Percentiles rank a stretch among this genome's conserved stretches.
phyloP scores from a whole-genome alignment of 2,797 vertebrate genomes.

The Phrynocephalus forsythii region DNA sequence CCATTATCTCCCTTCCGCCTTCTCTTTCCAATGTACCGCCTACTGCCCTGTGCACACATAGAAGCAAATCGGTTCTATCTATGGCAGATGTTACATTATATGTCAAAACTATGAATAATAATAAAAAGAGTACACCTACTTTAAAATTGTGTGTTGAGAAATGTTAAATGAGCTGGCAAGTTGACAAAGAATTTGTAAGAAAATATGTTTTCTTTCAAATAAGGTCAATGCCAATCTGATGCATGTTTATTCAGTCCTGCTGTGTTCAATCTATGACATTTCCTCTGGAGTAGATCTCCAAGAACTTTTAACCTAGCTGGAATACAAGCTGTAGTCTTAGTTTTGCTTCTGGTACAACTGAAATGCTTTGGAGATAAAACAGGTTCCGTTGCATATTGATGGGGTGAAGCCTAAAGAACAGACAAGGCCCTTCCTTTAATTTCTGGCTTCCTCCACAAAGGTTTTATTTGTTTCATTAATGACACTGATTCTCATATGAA shows the following conservation, averaged over 20 bases:
- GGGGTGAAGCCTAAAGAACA: constrained; percentile 17
- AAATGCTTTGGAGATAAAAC: not conserved
- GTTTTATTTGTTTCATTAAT: not conserved
- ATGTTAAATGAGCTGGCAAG: not conserved
- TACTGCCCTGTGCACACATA: not conserved
- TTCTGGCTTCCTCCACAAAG: constrained; percentile 7
- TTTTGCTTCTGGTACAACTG: constrained; percentile 7
- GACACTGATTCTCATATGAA: constrained; percentile 2
- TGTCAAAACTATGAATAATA: not conserved
- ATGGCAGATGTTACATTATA: not conserved
- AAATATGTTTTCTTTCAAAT: not conserved
- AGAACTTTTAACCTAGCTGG: not conserved
- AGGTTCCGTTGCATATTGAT: not conserved
- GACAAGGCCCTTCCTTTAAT: not conserved
- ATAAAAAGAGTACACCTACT: not conserved
- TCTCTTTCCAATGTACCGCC: not conserved
- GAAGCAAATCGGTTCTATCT: not conserved
- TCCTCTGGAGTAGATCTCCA: no score
- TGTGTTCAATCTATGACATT: not conserved
- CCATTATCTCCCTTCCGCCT: no score
- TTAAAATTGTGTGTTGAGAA: not conserved
- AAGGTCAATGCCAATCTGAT: not conserved
- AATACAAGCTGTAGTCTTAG: not conserved
- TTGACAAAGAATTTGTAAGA: not conserved
- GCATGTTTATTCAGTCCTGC: not conserved